Base-by-base conservation (phyloP, 2,888 invertebrate genomes). In the Caenorhabditis panamensis region DNA sequence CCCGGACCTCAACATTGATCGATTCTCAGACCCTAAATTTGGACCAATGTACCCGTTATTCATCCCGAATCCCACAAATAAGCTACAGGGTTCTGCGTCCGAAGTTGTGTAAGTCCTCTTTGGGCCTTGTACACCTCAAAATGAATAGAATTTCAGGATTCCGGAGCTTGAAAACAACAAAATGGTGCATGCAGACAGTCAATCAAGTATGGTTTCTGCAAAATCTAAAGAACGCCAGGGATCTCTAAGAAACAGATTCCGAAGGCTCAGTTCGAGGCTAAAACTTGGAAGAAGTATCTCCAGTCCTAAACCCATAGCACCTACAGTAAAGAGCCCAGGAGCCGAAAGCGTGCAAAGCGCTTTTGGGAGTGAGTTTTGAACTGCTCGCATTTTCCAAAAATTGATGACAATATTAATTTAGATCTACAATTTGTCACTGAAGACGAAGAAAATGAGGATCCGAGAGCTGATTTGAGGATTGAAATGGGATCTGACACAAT, bases 1-100 rank as follows among this genome's bases (percentile, higher is more conserved):
- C 36, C 85, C 85, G 8, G 44, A 58, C 18, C 72, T 80, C 2
- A 64, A 75, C 11, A 80, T 83, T 56, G 86, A 86, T 54, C 77
- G 68, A 41, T 86, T 86, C 61, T 73, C 79, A 54, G 73, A 67
- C 37, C 69, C 73, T 1, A 61, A 79, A 20, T 83, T 83, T 37
- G 69, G 63, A n/a, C 77, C 77, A 6, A 69, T 77, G 69, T 77
- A 77, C 18, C 69, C 77, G 11, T 31, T 28, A 56, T 28, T 73
- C 13, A 58, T 73, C 9, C n/a, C 18, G 0, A 58, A 73, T 11
- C 56, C 58, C n/a, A 58, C 73, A 11, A 64, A 73, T 56, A n/a
- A 28, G 16, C 26, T 79, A 6, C 72, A 79, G 56, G 83, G 83
- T 6, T 81, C 81, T n/a, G 84, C 78, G 8, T 79, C 82, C 2